Percentiles rank a stretch among this genome's conserved stretches.
phyloP scores from a whole-genome alignment of 53 echinoderm and acorn worm species.

The Patiria pectinifera region DNA sequence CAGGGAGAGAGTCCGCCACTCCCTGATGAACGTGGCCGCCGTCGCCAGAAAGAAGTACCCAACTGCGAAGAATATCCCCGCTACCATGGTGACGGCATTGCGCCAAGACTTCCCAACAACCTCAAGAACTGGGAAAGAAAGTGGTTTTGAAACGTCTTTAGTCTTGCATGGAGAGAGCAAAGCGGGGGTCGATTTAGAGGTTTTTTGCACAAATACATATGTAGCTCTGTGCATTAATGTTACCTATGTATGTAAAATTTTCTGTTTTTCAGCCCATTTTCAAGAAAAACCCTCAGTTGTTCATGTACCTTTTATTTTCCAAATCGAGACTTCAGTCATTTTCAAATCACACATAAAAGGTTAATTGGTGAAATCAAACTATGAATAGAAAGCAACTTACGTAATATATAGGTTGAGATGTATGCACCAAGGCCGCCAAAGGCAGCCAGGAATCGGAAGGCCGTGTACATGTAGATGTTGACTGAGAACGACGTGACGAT shows the following conservation, averaged over 20 bases:
- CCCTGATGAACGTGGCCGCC: conserved; percentile 62
- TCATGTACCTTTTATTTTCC: too few species aligned
- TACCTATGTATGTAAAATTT: too few species aligned
- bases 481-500: conserved; percentile 20
- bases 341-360: neutral
- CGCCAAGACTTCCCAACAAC: conserved; percentile 68
- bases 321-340: neutral
- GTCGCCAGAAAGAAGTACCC: conserved; percentile 69
- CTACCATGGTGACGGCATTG: conserved; percentile 55
- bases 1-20: conserved; percentile 67
- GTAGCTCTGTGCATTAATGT: too few species aligned
- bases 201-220: too few species aligned
- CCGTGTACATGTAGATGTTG: conserved; percentile 50
- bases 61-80: conserved; percentile 60
- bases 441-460: conserved; percentile 37
- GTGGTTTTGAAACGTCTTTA: too few species aligned
- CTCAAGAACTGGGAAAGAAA: conserved; percentile 57
- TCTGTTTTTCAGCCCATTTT: too few species aligned
- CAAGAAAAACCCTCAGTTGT: too few species aligned
- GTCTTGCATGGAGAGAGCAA: too few species aligned
- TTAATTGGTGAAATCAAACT: neutral
- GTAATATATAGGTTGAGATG: conserved; percentile 12
- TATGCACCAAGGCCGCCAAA: conserved; percentile 23
- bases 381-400: neutral
- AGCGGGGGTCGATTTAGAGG: too few species aligned